Base-by-base conservation (phyloP, 2,113 vertebrate genomes). In the Sorex araneus region DNA sequence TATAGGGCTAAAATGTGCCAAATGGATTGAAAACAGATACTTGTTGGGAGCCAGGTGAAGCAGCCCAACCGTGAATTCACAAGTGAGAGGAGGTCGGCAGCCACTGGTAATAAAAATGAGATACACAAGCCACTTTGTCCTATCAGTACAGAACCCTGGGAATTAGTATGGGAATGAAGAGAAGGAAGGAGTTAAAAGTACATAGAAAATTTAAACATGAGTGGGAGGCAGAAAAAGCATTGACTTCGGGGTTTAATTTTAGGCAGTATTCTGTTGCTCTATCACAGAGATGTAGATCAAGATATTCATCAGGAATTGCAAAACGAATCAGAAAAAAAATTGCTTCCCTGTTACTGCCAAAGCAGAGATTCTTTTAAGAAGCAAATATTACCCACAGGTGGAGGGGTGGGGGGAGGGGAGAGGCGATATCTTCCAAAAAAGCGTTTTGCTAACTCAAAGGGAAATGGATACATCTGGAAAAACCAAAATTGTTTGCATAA, bases 391-490 rank as follows among this genome's bases (percentile, higher is more conserved):
- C 81, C 92, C 66, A 75, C 94, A 97, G 90, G 94, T 95, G 82
- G 92, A 94, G 64, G 36, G 71, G 25, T 12, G n/a, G 84, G 27
- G 83, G 74, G 45, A 3, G 6, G 34, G 40, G 76, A 79, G 71
- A 92, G 36, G 69, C 7, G 0, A 30, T 73, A n/a, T 57, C 57
- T 84, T 95, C 90, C 87, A 86, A 84, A 91, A 79, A 86, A 89
- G 84, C 88, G 32, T 92, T 95, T 74, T 88, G 83, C 91, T 85
- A 91, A 90, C 75, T 74, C 25, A 43, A 76, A 91, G 84, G 82
- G 92, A 95, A 95, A 97, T 95, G 80, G 93, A 95, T 95, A 96
- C 96, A 97, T 96, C 95, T 96, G 95, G 94, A 94, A 96, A 95
- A 89, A 66, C 74, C 88, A 81, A 54, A 95, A 93, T 89, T 78